Conservation (phyloP, 2,113 vertebrate species). For the Scatophagus argus region DNA sequence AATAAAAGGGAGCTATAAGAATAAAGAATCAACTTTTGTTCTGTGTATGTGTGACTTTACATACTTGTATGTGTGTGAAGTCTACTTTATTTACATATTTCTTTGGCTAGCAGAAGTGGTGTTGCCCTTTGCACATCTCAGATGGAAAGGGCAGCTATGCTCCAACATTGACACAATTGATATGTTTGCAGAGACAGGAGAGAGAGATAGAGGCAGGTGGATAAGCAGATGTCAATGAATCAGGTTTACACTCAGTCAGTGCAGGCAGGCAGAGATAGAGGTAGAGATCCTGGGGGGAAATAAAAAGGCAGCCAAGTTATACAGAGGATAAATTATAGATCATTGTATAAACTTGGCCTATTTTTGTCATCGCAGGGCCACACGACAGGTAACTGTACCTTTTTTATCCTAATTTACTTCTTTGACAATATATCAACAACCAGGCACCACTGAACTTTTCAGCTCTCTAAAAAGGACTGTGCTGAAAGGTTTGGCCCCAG, state of each 20-base stretch:
- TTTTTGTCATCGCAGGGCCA: constrained; percentile 40
- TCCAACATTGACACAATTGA: constrained; percentile 82
- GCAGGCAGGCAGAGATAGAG: constrained; percentile 42
- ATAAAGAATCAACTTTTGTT: background rate
- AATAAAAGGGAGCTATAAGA: background rate
- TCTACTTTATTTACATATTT: constrained; percentile 65
- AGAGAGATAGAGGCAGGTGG: constrained; percentile 55
- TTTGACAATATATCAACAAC: constrained; percentile 26
- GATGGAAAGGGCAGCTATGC: constrained; percentile 76
- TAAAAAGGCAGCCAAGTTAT: constrained; percentile 53
- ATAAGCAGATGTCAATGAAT: constrained; percentile 77
- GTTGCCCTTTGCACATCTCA: constrained; percentile 80
- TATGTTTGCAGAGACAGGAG: constrained; percentile 80
- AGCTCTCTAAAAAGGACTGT: background rate
- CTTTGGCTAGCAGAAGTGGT: constrained; percentile 39
- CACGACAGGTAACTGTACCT: constrained; percentile 71
- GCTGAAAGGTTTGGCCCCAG: constrained; percentile 24
- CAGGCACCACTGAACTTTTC: background rate
- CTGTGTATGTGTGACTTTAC: background rate
- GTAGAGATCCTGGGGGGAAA: constrained; percentile 50
- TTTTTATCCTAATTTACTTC: constrained; percentile 43
- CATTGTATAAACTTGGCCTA: constrained; percentile 44
- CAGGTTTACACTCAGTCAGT: constrained; percentile 62
- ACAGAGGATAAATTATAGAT: constrained; percentile 43
- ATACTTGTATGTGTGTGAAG: background rate